Percentiles rank a stretch among this genome's conserved stretches.
Evolutionary conservation across 2,113 vertebrate genomes (phyloP).

Genomic region (Pollimyrus isidori): DNA sequence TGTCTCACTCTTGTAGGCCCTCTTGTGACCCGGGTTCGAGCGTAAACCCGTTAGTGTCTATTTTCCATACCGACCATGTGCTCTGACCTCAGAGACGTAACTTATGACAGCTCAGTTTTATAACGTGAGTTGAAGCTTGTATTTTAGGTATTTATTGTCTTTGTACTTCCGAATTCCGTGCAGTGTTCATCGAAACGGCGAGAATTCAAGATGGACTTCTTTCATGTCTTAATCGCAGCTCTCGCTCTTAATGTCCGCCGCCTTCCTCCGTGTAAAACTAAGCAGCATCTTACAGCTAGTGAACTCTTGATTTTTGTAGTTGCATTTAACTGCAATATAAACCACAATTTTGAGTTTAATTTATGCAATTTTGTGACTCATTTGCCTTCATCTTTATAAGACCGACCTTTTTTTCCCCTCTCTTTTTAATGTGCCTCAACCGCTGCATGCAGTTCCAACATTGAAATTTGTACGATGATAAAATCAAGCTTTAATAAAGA

Average conservation of each 20-base stretch:
- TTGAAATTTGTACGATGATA: conserved; percentile 66
- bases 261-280: conserved; percentile 33
- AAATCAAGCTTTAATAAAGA: conserved; percentile 75
- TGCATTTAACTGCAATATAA: conserved; percentile 56
- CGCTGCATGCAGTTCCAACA: conserved; percentile 69
- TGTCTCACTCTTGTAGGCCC: conserved; percentile 6
- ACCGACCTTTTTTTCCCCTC: conserved; percentile 44
- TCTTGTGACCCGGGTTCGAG: background rate
- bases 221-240: conserved; percentile 49
- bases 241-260: conserved; percentile 33
- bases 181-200: conserved; percentile 30
- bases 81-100: conserved; percentile 20
- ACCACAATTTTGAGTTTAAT: conserved; percentile 53
- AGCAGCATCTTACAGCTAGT: conserved; percentile 39
- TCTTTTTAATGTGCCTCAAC: conserved; percentile 66
- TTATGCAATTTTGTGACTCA: conserved; percentile 60
- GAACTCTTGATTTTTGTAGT: conserved; percentile 47
- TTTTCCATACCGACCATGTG: background rate
- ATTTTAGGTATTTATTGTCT: conserved; percentile 46
- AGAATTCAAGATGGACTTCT: conserved; percentile 40
- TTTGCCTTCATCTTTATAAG: conserved; percentile 25
- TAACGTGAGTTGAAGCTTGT: conserved; percentile 37
- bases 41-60: background rate
- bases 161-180: conserved; percentile 42
- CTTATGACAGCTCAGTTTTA: conserved; percentile 34